Evolutionary conservation across 2,797 vertebrate species (phyloP).

Genomic region (Peromyscus eremicus): DNA sequence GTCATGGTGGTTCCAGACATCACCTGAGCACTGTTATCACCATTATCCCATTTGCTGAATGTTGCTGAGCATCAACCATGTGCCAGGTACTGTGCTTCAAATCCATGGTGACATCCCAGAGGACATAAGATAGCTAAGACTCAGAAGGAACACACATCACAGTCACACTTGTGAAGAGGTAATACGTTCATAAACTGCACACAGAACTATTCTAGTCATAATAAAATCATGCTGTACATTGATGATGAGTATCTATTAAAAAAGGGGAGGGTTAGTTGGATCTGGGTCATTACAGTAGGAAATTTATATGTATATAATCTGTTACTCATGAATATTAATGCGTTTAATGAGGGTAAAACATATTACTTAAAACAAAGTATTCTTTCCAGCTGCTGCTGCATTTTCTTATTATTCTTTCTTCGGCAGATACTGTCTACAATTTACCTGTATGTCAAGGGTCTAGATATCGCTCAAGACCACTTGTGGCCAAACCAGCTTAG

Average conservation of each 20-base stretch:
- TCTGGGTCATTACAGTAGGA: constrained; percentile 70
- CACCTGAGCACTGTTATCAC: accelerated
- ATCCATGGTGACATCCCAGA: background rate
- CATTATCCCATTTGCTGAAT: background rate
- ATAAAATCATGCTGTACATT: background rate
- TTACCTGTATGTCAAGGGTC: background rate
- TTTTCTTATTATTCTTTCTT: constrained; percentile 56
- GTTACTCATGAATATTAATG: constrained; percentile 79
- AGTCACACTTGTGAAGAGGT: background rate
- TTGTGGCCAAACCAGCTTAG: constrained; percentile 1
- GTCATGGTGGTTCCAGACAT: background rate
- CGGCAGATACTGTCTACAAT: background rate
- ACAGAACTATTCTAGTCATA: background rate
- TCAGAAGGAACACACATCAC: background rate
- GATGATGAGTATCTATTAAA: constrained; percentile 37
- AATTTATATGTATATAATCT: constrained; percentile 68
- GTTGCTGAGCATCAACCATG: background rate
- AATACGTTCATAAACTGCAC: background rate
- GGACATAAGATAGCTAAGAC: background rate
- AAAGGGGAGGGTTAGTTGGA: constrained; percentile 37
- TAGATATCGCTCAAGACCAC: background rate
- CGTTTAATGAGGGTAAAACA: constrained; percentile 65
- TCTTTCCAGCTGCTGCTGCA: constrained; percentile 15
- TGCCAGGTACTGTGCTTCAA: background rate
- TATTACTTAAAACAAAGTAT: constrained; percentile 71